Conservation (phyloP, 1,140 invertebrate species). For the Cryptotermes secundus region DNA sequence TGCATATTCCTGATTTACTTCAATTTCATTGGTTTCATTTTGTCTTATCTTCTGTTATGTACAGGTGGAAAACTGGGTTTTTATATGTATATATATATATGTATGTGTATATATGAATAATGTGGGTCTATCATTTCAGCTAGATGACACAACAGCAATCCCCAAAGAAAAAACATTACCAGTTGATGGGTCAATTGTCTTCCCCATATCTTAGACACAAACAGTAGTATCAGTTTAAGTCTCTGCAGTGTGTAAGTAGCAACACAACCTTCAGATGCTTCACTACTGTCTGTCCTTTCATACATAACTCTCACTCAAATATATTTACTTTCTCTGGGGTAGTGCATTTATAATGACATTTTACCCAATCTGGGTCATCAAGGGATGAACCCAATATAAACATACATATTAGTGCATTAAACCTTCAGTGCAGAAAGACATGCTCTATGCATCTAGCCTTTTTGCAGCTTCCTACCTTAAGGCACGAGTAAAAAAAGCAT, state of each 20-base stretch:
- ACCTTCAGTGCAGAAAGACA: too few relatives aligned
- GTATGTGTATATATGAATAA: conserved; percentile 6
- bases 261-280: not conserved
- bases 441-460: too few relatives aligned
- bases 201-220: conserved; percentile 43
- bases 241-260: not conserved
- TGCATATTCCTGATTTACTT: too few relatives aligned
- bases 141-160: conserved; percentile 30
- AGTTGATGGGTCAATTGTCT: conserved; percentile 45
- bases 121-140: conserved; percentile 31
- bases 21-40: too few relatives aligned
- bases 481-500: too few relatives aligned
- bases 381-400: too few relatives aligned
- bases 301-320: too few relatives aligned
- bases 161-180: conserved; percentile 38
- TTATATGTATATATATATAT: not conserved
- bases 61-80: not conserved
- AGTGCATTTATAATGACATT: too few relatives aligned
- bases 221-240: conserved; percentile 11
- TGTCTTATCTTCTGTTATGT: too few relatives aligned
- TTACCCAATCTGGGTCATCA: too few relatives aligned
- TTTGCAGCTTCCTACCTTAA: too few relatives aligned
- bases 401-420: too few relatives aligned
- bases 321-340: not conserved
- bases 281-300: not conserved